These are phyloP conservation scores for Pantherophis guttatus DNA, from an alignment of 2,113 vertebrate species.

Conservation along the genomic window DNA sequence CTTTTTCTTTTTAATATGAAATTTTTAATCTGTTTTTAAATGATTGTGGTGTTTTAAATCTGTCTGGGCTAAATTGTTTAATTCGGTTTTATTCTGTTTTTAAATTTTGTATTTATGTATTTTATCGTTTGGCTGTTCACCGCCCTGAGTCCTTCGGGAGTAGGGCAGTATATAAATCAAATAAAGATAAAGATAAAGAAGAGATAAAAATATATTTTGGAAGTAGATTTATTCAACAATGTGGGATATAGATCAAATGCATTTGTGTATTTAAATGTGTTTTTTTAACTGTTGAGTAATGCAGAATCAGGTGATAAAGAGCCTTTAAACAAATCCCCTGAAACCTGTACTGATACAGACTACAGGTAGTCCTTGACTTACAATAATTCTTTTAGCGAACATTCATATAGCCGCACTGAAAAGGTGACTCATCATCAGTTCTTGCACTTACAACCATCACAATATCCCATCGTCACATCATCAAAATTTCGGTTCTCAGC, in stretches of 20 bases:
- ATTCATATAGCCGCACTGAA: background rate
- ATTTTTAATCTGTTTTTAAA: no score
- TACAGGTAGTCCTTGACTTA: background rate
- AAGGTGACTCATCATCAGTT: background rate
- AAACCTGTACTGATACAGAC: background rate
- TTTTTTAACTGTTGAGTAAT: background rate
- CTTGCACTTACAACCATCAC: background rate
- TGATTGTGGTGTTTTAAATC: no score
- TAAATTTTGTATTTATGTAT: no score
- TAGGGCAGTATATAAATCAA: no score
- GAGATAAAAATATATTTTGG: background rate
- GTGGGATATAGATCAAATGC: background rate
- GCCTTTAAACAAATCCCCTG: background rate
- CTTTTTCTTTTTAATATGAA: no score
- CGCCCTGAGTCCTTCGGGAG: no score
- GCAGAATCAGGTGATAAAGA: background rate
- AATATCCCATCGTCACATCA: background rate
- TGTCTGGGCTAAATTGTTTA: no score
- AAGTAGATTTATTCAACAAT: background rate
- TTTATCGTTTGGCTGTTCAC: no score
- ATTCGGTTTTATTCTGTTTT: no score
- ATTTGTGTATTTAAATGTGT: background rate
- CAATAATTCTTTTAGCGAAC: background rate
- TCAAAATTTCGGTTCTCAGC: background rate
- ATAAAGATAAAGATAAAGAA: no score